Conservation (phyloP, 30 jellyfish, hydroid and myxozoan genomes). For the Turritopsis dohrnii region DNA sequence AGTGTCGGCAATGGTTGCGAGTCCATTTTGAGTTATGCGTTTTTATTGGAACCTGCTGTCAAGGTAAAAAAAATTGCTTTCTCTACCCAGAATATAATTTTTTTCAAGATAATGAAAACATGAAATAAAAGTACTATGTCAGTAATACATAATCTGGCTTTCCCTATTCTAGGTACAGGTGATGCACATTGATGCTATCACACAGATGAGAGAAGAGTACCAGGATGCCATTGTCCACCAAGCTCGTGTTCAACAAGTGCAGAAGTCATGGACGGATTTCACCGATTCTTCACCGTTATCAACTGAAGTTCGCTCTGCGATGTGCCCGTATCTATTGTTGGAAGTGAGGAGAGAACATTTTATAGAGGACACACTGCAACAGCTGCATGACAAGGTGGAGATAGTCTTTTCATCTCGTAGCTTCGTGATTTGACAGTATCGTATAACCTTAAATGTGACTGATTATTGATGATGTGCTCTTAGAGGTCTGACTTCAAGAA, state of each 20-base stretch:
- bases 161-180: slow-evolving; percentile 45
- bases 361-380: slow-evolving; percentile 72
- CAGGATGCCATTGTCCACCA: slow-evolving; percentile 86
- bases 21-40: slow-evolving; percentile 72
- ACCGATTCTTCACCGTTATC: slow-evolving; percentile 39
- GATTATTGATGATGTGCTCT: background rate
- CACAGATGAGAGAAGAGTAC: slow-evolving; percentile 81
- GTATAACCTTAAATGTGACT: background rate
- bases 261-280: slow-evolving; percentile 49
- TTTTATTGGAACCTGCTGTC: slow-evolving; percentile 73
- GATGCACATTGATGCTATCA: slow-evolving; percentile 83
- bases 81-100: background rate
- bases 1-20: background rate
- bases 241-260: slow-evolving; percentile 76
- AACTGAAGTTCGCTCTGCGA: slow-evolving; percentile 71
- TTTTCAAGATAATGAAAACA: background rate
- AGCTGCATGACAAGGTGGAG: slow-evolving; percentile 66
- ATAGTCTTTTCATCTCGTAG: no score
- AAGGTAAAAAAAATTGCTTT: slow-evolving; percentile 39
- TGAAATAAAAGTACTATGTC: background rate
- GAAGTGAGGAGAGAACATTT: slow-evolving; percentile 66
- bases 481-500: slow-evolving; percentile 71
- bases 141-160: background rate
- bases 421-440: no score
- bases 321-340: slow-evolving; percentile 87